phyloP scores from a whole-genome alignment of 2,113 vertebrate species.

The Phyllopteryx taeniolatus region DNA sequence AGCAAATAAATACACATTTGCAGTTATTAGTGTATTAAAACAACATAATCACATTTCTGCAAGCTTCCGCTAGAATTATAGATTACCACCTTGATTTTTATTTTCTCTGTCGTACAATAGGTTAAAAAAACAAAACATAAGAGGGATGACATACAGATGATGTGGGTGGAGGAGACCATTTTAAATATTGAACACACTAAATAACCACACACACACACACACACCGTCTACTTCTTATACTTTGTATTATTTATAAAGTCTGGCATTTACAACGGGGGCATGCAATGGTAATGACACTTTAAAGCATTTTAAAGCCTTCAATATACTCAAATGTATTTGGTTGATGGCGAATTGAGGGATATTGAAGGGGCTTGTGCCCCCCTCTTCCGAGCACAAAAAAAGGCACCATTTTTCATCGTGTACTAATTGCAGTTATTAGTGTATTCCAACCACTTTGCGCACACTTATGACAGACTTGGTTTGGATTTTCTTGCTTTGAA shows the following conservation, averaged over 20 bases:
- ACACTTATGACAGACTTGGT: no score
- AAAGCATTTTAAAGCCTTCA: not conserved
- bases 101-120: not conserved
- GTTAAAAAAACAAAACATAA: not conserved
- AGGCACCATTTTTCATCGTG: no score
- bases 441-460: no score
- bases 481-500: no score
- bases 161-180: not conserved
- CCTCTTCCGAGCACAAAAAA: no score
- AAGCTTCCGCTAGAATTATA: not conserved
- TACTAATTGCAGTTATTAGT: no score
- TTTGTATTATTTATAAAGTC: conserved; percentile 1
- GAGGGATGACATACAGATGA: no score
- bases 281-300: not conserved
- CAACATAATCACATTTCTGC: not conserved
- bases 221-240: not conserved
- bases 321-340: not conserved
- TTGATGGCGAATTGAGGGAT: not conserved
- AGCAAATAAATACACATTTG: not conserved
- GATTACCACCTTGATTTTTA: not conserved
- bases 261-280: not conserved
- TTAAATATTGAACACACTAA: not conserved
- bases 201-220: not conserved
- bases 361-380: no score
- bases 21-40: not conserved